phyloP scores from a whole-genome alignment of 2,888 invertebrate genomes.

The Hypomecis punctinalis region DNA sequence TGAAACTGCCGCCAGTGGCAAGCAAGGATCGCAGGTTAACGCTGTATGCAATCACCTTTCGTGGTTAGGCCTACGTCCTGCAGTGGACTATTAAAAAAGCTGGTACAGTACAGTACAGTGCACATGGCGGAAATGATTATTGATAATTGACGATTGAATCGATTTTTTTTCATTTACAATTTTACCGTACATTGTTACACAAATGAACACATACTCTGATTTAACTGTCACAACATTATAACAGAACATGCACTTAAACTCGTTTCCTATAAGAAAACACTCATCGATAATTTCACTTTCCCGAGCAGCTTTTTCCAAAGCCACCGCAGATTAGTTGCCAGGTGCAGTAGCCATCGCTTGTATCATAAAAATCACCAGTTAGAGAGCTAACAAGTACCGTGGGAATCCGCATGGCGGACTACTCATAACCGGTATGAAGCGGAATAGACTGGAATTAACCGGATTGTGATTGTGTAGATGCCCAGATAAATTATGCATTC shows the following conservation, averaged over 20 bases:
- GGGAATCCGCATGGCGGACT: slow-evolving; percentile 44
- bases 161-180: too few relatives aligned
- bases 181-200: too few relatives aligned
- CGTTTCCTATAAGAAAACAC: slow-evolving; percentile 23
- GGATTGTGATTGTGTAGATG: slow-evolving; percentile 28
- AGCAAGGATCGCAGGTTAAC: too few relatives aligned
- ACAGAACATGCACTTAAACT: neutral
- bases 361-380: slow-evolving; percentile 41
- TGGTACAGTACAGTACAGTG: too few relatives aligned
- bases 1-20: too few relatives aligned
- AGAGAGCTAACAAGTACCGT: slow-evolving; percentile 46
- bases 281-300: slow-evolving; percentile 37
- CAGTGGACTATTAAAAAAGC: too few relatives aligned
- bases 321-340: slow-evolving; percentile 16
- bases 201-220: too few relatives aligned
- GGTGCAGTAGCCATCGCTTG: slow-evolving; percentile 17
- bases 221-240: too few relatives aligned
- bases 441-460: slow-evolving; percentile 12
- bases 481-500: slow-evolving; percentile 45
- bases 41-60: too few relatives aligned
- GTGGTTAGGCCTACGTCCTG: too few relatives aligned
- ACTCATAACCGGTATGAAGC: slow-evolving; percentile 38
- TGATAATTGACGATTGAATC: too few relatives aligned
- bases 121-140: too few relatives aligned
- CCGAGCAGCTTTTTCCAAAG: slow-evolving; percentile 27